Evolutionary conservation across 1,140 invertebrate genomes (phyloP), one percentile per base, ranked within the genome.

Genomic region (Drosophila ironensis): DNA sequence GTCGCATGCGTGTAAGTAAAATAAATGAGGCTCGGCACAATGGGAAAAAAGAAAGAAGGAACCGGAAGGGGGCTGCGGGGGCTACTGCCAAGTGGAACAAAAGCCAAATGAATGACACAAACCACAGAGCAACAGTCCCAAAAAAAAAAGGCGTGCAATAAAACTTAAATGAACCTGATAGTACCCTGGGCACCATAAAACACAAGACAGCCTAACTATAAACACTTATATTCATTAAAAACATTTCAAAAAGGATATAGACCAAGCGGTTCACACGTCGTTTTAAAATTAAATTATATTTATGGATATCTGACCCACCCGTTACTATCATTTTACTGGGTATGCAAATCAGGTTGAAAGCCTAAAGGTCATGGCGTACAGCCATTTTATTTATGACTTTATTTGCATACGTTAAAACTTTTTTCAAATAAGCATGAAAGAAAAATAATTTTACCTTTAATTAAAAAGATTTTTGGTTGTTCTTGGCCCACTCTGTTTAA

Each of bases 41-140:
- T 73, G 70, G 64, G 56, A 52, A 38, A 44, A 60, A 46, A 30
- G 47, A 17, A 25, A 33, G 9, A 14, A 7, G 25, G 12, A 22
- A n/a, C n/a, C 19, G n/a, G 25, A 14, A 4, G 42, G 16, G 6
- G 24, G 59, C 19, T n/a, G 46, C 5, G 50, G 17, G 17, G 37
- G 20, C 9, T 19, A 25, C 41, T 28, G 41, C 33, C 59, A 40
- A 47, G 56, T 40, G 33, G 47, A 86, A 86, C 80, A 74, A 84
- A 84, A 86, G 80, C 70, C 70, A 84, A 84, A 84, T 74, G 80
- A 84, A 84, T 86, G 80, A 84, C 78, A 80, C 64, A 86, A 74
- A 77, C 78, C 80, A 47, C 80, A 74, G 70, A 66, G 69, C 80
- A 84, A 80, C 63, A 86, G 73, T 52, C 42, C 52, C 57, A 40